Conservation (phyloP, 2,113 vertebrate species). For the Craseonycteris thonglongyai region DNA sequence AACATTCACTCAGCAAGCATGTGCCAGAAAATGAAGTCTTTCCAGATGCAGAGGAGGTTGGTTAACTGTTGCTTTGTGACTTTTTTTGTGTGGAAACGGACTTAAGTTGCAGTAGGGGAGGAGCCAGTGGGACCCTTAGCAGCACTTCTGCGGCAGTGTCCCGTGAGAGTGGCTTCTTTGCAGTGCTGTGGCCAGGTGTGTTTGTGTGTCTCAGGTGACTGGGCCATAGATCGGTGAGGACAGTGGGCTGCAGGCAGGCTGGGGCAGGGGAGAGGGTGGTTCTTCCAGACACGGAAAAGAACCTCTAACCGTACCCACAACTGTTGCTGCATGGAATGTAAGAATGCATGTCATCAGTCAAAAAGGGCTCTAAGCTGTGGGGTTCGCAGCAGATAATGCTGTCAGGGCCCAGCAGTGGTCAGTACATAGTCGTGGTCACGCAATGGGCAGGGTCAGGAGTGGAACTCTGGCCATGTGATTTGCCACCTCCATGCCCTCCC, state of each 20-base stretch:
- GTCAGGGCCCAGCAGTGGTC: background rate
- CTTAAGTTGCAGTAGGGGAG: background rate
- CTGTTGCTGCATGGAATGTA: background rate
- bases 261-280: background rate
- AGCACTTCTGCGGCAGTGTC: background rate
- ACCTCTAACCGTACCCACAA: background rate
- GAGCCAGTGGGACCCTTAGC: background rate
- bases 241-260: background rate
- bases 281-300: background rate
- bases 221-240: background rate
- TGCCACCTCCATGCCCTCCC: background rate
- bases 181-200: rapidly evolving
- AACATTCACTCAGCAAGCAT: background rate
- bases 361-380: background rate
- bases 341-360: background rate
- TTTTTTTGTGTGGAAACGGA: background rate
- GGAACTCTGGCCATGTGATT: background rate
- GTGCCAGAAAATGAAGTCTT: background rate
- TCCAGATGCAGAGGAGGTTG: background rate
- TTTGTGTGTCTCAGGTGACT: background rate
- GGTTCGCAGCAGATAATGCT: background rate
- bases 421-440: rapidly evolving
- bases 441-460: background rate
- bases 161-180: rapidly evolving
- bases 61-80: rapidly evolving